Percentiles rank a stretch among this genome's conserved stretches.
These are phyloP conservation scores for Cabera pusaria DNA, from an alignment of 2,888 invertebrate species.

Conservation along the genomic window DNA sequence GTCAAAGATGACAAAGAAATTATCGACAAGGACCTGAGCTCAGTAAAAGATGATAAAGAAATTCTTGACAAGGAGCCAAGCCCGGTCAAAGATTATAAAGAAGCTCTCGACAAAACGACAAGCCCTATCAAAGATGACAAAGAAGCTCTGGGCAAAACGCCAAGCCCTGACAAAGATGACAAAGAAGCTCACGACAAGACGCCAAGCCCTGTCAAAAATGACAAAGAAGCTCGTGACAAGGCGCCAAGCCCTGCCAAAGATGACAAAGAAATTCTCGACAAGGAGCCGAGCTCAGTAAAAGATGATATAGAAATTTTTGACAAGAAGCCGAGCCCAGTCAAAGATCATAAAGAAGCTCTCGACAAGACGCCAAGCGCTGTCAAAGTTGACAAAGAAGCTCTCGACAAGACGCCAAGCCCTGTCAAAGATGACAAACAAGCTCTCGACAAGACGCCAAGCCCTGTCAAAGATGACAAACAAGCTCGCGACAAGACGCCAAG, in stretches of 20 bases:
- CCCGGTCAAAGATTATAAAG: constrained; percentile 11
- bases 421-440: constrained; percentile 6
- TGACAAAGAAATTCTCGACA: constrained; percentile 5
- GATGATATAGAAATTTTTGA: constrained; percentile 3
- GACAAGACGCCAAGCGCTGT: constrained; percentile 2
- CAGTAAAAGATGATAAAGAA: constrained; percentile 8
- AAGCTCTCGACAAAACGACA: constrained; percentile 13
- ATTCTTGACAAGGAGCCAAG: constrained; percentile 14
- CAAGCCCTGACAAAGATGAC: constrained; percentile 18
- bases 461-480: constrained; percentile 11
- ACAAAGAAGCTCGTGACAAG: constrained; percentile 4
- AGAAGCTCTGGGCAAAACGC: constrained; percentile 12
- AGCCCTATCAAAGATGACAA: constrained; percentile 7
- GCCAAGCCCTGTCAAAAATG: constrained; percentile 14
- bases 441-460: constrained; percentile 15
- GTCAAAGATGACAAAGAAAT: not conserved
- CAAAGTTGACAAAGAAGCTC: too few relatives aligned
- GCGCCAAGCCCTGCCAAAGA: constrained; percentile 4
- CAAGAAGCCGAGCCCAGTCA: constrained; percentile 2
- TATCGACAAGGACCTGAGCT: constrained; percentile 24
- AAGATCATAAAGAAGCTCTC: constrained; percentile 7
- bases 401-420: too few relatives aligned
- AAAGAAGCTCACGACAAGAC: not conserved
- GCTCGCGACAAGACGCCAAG: constrained; percentile 13
- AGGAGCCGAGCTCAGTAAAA: constrained; percentile 1